Conservation (phyloP, 2,797 vertebrate genomes). For the Cuculus canorus region DNA sequence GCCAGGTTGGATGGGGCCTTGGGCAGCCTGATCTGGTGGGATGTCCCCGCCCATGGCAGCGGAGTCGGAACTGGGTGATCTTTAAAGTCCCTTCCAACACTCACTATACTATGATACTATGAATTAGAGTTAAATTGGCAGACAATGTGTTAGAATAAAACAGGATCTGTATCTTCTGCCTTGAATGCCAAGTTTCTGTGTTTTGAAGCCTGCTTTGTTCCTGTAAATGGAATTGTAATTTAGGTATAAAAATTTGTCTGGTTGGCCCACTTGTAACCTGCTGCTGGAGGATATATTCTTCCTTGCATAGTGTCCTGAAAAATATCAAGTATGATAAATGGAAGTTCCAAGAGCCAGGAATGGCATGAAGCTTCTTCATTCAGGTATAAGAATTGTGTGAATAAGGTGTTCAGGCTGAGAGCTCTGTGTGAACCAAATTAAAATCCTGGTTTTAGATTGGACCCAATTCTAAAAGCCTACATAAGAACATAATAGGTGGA, state of each 20-base stretch:
- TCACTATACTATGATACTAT: no score
- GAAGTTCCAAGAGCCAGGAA: not conserved
- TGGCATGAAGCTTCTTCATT: not conserved
- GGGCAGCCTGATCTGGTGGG: no score
- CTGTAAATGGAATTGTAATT: not conserved
- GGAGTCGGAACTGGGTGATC: no score
- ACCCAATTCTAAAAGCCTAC: not conserved
- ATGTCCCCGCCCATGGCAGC: no score
- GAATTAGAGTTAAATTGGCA: not conserved
- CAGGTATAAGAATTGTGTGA: not conserved
- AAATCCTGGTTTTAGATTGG: fast-evolving
- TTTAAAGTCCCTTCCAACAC: no score
- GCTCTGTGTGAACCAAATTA: fast-evolving
- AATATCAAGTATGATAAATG: not conserved
- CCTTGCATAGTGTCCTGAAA: not conserved
- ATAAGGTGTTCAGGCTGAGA: not conserved
- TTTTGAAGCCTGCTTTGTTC: not conserved
- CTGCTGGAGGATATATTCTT: not conserved
- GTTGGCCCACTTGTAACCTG: not conserved
- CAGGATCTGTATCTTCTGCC: not conserved
- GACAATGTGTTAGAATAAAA: not conserved
- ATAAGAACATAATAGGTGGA: not conserved
- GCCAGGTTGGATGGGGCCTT: no score
- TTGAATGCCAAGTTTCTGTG: not conserved
- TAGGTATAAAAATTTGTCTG: not conserved